phyloP scores from a whole-genome alignment of 2,797 vertebrate genomes.

The Chloroceryle amazona region DNA sequence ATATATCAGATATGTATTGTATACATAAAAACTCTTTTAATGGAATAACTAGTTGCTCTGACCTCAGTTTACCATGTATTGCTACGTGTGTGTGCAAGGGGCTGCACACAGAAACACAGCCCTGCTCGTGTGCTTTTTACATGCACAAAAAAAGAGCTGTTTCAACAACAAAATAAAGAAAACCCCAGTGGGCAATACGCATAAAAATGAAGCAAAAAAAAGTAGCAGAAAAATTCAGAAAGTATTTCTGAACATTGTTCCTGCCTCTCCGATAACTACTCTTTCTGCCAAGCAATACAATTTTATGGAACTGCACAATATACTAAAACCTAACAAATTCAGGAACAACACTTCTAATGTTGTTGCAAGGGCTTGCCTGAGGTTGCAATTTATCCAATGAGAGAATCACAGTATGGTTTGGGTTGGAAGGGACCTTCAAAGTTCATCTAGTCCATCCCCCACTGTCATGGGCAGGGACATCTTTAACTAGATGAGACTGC shows the following conservation, averaged over 20 bases:
- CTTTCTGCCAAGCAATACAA: not conserved
- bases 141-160: not conserved
- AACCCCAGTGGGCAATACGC: not conserved
- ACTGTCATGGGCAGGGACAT: not conserved
- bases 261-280: not conserved
- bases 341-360: not conserved
- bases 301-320: not conserved
- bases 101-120: not conserved
- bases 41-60: not conserved
- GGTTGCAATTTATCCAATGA: not conserved
- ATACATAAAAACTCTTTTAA: not conserved
- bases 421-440: not conserved
- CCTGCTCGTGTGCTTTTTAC: not conserved
- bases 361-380: not conserved
- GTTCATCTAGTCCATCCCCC: not conserved
- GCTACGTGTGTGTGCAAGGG: not conserved
- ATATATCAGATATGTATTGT: not conserved
- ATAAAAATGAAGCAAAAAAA: not conserved
- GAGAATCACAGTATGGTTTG: not conserved
- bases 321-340: not conserved
- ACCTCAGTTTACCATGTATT: not conserved
- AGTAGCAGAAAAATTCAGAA: not conserved
- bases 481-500: not conserved
- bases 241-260: not conserved
- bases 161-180: not conserved